These are phyloP conservation scores for Acrocephalus kingi DNA, from an alignment of 2,113 vertebrate species.

Conservation along the genomic window DNA sequence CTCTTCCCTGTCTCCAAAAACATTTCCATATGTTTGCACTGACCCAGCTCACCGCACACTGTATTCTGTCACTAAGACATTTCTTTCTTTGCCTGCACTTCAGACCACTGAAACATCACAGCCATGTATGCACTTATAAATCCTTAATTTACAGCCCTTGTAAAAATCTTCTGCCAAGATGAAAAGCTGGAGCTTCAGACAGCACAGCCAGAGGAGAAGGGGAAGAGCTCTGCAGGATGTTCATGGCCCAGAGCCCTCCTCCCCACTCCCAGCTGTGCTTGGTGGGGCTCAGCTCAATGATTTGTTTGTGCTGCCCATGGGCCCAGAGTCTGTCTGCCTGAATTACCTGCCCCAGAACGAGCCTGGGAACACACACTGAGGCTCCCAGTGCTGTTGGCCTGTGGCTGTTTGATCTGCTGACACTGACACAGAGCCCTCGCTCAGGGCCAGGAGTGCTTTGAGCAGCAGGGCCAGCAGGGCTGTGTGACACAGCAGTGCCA, in stretches of 20 bases:
- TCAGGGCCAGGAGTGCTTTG: neutral
- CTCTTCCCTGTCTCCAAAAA: slow-evolving; percentile 19
- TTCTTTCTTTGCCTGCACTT: slow-evolving; percentile 52
- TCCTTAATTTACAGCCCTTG: slow-evolving; percentile 62
- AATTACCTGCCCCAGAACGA: neutral
- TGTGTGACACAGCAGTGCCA: neutral
- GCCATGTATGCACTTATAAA: slow-evolving; percentile 58
- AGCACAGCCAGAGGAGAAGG: neutral
- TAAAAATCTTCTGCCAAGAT: slow-evolving; percentile 62
- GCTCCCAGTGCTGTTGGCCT: accelerated
- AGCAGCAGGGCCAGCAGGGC: neutral
- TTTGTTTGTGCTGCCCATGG: neutral
- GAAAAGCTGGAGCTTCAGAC: slow-evolving; percentile 59
- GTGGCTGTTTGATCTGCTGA: neutral
- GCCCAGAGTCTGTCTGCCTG: neutral
- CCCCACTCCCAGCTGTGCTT: neutral
- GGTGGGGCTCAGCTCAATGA: neutral
- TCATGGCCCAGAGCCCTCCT: neutral
- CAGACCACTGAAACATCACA: slow-evolving; percentile 62
- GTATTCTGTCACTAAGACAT: slow-evolving; percentile 28
- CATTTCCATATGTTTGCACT: slow-evolving; percentile 56
- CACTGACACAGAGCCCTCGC: neutral
- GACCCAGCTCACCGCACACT: slow-evolving; percentile 47
- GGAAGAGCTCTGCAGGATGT: neutral
- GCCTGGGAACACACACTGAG: neutral